These are phyloP conservation scores for Drosophila ananassae DNA, from an alignment of 1,140 invertebrate genomes.

Conservation along the genomic window DNA sequence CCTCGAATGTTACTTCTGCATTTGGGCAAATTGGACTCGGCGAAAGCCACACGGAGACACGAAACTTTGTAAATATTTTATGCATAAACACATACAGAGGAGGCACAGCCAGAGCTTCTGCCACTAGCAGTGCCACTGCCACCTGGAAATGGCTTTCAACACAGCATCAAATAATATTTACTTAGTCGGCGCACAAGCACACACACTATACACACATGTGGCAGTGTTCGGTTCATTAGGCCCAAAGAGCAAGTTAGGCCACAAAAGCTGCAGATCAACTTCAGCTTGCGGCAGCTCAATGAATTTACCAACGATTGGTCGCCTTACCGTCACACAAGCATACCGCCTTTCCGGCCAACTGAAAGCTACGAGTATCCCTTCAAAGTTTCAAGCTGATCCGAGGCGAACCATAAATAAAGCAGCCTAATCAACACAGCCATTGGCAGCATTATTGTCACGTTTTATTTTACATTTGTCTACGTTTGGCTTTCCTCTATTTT, in stretches of 20 bases:
- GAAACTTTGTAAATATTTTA: constrained; percentile 79
- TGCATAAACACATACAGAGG: constrained; percentile 71
- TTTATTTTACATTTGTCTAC: constrained; percentile 75
- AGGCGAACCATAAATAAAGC: constrained; percentile 60
- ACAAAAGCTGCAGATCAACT: constrained; percentile 63
- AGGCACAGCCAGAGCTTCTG: background rate
- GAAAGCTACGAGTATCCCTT: background rate
- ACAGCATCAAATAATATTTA: constrained; percentile 82
- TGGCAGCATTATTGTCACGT: constrained; percentile 73
- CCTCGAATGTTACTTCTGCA: constrained; percentile 72
- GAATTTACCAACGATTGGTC: constrained; percentile 59
- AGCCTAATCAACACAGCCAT: constrained; percentile 73
- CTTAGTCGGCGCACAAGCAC: constrained; percentile 45
- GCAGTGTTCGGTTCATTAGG: constrained; percentile 69
- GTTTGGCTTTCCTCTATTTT: constrained; percentile 40
- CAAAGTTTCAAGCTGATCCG: constrained; percentile 3
- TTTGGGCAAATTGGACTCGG: constrained; percentile 77
- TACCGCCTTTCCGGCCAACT: background rate
- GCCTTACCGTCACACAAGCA: background rate
- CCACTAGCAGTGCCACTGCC: constrained; percentile 9
- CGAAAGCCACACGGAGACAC: constrained; percentile 60
- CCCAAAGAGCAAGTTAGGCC: constrained; percentile 56
- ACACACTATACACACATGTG: constrained; percentile 17
- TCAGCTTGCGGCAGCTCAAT: constrained; percentile 62
- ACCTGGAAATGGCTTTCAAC: constrained; percentile 78